phyloP scores from a whole-genome alignment of 2,113 vertebrate species.

The Pungitius pungitius region DNA sequence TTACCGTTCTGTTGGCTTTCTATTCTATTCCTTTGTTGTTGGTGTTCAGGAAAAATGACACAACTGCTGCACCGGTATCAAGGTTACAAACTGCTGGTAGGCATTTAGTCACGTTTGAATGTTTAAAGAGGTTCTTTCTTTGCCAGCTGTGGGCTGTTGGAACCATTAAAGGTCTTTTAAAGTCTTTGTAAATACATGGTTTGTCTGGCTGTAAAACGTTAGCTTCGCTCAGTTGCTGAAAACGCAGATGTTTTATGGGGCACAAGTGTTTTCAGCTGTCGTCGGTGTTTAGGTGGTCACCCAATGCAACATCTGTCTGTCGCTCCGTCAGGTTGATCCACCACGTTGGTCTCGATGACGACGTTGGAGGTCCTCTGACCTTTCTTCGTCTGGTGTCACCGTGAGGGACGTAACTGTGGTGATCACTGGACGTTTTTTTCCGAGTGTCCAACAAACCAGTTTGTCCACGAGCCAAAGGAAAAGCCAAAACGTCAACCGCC shows the following conservation, averaged over 20 bases:
- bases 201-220: slow-evolving; percentile 38
- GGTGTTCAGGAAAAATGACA: slow-evolving; percentile 23
- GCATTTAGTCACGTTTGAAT: slow-evolving; percentile 8
- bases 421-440: neutral
- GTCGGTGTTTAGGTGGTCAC: too few relatives aligned
- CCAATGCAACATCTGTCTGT: neutral
- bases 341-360: neutral
- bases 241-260: slow-evolving; percentile 35
- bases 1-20: slow-evolving; percentile 27
- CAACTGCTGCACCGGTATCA: slow-evolving; percentile 15
- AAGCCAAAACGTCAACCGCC: too few relatives aligned
- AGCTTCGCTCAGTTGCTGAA: slow-evolving; percentile 38
- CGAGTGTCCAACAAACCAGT: neutral
- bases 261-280: slow-evolving; percentile 49
- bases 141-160: neutral
- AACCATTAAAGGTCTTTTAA: slow-evolving; percentile 17
- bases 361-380: too few relatives aligned
- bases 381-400: neutral
- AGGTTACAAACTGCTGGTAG: slow-evolving; percentile 34
- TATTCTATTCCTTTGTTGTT: slow-evolving; percentile 39
- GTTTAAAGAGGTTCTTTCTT: neutral
- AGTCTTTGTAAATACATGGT: slow-evolving; percentile 34
- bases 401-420: neutral
- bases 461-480: too few relatives aligned
- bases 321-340: neutral